Evolutionary conservation across 2,797 vertebrate species (phyloP).

Genomic region (Aphelocoma californica): DNA sequence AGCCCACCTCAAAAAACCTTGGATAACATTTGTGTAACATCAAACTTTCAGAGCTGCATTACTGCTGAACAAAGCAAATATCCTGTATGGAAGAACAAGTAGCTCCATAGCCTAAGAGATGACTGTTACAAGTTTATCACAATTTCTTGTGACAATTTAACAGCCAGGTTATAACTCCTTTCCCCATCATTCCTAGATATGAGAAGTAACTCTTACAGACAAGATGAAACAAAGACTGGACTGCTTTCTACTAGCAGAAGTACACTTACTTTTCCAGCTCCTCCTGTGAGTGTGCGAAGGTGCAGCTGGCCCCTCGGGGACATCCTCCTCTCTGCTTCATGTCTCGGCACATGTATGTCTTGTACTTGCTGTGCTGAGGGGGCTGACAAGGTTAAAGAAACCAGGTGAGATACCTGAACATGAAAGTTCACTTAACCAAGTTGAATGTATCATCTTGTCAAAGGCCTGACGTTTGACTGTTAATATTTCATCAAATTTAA

Average conservation of each 20-base stretch:
- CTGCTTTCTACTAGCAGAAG: not conserved
- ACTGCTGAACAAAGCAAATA: not conserved
- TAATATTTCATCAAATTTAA: not conserved
- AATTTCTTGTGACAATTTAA: not conserved
- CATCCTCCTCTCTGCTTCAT: slow-evolving; percentile 99
- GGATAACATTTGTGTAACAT: not conserved
- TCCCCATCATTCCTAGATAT: not conserved
- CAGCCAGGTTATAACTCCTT: not conserved
- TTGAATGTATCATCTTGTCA: not conserved
- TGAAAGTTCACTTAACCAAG: not conserved
- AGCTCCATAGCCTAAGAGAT: not conserved
- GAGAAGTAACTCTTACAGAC: not conserved
- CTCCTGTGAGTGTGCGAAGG: slow-evolving; percentile 98
- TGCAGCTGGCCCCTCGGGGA: slow-evolving; percentile 96
- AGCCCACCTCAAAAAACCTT: not conserved
- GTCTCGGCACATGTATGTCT: slow-evolving; percentile 99
- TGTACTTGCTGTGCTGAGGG: slow-evolving; percentile 98
- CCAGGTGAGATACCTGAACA: not conserved
- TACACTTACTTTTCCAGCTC: slow-evolving; percentile 95
- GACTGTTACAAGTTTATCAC: not conserved
- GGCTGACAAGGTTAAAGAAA: slow-evolving; percentile 77
- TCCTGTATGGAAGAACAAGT: not conserved
- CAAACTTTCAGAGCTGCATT: not conserved
- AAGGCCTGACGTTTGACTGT: not conserved
- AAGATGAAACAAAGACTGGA: not conserved